Percentiles rank a stretch among this genome's conserved stretches.
Evolutionary conservation across 2,888 invertebrate species (phyloP).

Genomic region (Linyphia triangularis): DNA sequence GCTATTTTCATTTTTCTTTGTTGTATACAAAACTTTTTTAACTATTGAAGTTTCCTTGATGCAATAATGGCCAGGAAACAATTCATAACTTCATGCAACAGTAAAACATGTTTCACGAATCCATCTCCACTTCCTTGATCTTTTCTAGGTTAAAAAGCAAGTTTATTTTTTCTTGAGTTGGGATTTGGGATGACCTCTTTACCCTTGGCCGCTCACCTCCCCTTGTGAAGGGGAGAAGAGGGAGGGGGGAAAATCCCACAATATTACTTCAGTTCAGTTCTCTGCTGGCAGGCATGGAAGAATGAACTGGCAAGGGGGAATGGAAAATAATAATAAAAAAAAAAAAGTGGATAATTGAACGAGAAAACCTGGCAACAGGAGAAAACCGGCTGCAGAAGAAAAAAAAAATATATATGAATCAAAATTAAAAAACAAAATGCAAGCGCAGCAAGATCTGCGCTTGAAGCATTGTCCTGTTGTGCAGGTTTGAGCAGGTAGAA

Average conservation of each 20-base stretch:
- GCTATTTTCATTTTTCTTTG: no score
- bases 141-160: conserved; percentile 45
- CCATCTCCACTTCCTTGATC: conserved; percentile 37
- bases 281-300: conserved; percentile 32
- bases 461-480: conserved; percentile 13
- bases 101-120: neutral
- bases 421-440: conserved; percentile 11
- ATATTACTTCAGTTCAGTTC: conserved; percentile 43
- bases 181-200: conserved; percentile 56
- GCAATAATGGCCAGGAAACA: neutral
- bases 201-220: conserved; percentile 70
- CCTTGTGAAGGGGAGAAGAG: neutral
- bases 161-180: neutral
- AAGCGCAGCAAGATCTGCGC: neutral
- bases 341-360: conserved; percentile 23
- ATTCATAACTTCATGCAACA: neutral
- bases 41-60: neutral
- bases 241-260: conserved; percentile 28
- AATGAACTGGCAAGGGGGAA: conserved; percentile 33
- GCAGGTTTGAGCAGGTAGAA: conserved; percentile 58
- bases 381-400: conserved; percentile 14
- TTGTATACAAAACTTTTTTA: neutral
- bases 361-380: conserved; percentile 28
- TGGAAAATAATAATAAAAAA: neutral
- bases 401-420: conserved; percentile 16